Conservation (phyloP, 2,888 invertebrate species). For the Cerastoderma edule region DNA sequence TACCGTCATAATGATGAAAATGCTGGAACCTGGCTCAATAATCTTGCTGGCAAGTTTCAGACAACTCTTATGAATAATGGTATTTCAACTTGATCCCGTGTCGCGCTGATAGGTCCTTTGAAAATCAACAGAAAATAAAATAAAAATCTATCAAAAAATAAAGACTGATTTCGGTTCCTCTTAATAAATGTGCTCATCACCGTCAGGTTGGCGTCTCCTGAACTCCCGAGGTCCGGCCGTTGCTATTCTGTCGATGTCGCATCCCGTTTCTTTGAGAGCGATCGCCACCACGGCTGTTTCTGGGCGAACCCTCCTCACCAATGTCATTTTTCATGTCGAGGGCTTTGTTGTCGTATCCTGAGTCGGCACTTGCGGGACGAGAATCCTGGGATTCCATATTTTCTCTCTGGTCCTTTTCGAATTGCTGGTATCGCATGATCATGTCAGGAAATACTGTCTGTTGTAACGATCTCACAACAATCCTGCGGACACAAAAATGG, state of each 20-base stretch:
- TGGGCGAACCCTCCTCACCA: slow-evolving; percentile 14
- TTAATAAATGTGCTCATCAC: slow-evolving; percentile 18
- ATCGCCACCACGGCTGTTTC: slow-evolving; percentile 14
- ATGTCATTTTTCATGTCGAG: slow-evolving; percentile 54
- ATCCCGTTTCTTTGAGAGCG: slow-evolving; percentile 36
- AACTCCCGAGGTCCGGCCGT: slow-evolving; percentile 19
- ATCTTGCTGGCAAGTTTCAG: not conserved
- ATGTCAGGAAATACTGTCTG: slow-evolving; percentile 73
- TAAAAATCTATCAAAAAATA: slow-evolving; percentile 7
- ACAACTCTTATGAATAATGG: not conserved
- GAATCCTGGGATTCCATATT: slow-evolving; percentile 27
- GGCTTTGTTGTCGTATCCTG: slow-evolving; percentile 54
- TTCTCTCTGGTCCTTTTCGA: slow-evolving; percentile 64
- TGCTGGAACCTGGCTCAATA: too few relatives aligned
- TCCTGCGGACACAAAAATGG: slow-evolving; percentile 58
- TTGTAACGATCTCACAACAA: slow-evolving; percentile 69
- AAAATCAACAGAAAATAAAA: not conserved
- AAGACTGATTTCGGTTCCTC: slow-evolving; percentile 27
- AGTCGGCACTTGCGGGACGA: slow-evolving; percentile 45
- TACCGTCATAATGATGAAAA: too few relatives aligned
- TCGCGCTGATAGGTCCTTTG: not conserved
- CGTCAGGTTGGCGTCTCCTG: slow-evolving; percentile 58
- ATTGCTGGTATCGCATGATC: slow-evolving; percentile 66
- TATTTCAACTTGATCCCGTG: slow-evolving; percentile 11
- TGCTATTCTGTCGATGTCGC: slow-evolving; percentile 53